A percentile compares a stretch with the other conserved stretches of the same genome.
phyloP scores from a whole-genome alignment of 2,113 vertebrate genomes.

The Oncorhynchus kisutch region DNA sequence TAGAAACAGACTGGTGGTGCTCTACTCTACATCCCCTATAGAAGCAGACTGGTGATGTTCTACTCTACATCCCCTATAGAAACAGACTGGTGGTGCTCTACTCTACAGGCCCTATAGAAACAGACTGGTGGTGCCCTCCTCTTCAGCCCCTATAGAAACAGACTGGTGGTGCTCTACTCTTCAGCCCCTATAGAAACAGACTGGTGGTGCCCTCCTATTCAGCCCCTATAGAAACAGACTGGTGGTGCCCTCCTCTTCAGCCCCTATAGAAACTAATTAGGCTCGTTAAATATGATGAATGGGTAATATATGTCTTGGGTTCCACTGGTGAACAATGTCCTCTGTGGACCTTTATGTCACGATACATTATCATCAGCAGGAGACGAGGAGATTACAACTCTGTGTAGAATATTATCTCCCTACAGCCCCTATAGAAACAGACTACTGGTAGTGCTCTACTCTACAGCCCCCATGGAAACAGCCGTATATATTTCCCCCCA shows the following conservation, averaged over 20 bases:
- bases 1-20: background rate
- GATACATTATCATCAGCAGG: slow-evolving; percentile 21
- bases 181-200: background rate
- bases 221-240: background rate
- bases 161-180: background rate
- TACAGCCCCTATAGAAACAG: background rate
- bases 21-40: background rate
- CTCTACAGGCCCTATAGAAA: background rate
- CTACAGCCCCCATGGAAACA: no score
- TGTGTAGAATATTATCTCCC: no score
- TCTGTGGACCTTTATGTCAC: slow-evolving; percentile 26
- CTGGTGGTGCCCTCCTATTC: no score
- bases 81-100: background rate
- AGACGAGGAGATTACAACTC: no score
- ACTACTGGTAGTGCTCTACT: no score
- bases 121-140: background rate
- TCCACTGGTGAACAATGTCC: slow-evolving; percentile 44
- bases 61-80: background rate
- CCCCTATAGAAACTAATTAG: slow-evolving; percentile 7
- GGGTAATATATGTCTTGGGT: slow-evolving; percentile 57
- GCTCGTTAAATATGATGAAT: slow-evolving; percentile 36
- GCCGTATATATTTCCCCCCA: no score
- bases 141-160: background rate
- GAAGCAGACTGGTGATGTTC: background rate
- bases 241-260: no score